Base-by-base conservation (phyloP, 2,888 invertebrate genomes). In the Diloba caeruleocephala region DNA sequence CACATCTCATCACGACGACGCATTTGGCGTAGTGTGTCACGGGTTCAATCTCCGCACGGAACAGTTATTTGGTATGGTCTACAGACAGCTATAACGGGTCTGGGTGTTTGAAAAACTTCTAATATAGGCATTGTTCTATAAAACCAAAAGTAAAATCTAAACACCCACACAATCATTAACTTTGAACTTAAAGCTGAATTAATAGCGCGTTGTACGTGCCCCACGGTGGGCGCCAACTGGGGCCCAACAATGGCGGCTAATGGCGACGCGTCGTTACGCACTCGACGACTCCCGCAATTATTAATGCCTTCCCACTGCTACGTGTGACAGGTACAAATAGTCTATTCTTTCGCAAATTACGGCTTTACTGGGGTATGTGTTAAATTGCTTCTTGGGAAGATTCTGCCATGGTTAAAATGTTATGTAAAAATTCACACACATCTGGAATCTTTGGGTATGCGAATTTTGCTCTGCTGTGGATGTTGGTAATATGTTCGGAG, bases 201-300 rank as follows among this genome's bases (percentile, higher is more conserved):
- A 65, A 56, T 48, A 43, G 46, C 37, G 60, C 25, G 63, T 63
- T 48, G 52, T 55, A 51, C 53, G 61, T 68, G 74, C 73, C 78
- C 82, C 84, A 78, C 76, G 84, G 74, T 78, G 88, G 86, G 88
- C 83, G 85, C 85, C 86, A 83, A 26, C 45, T n/a, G 29, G 38
- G 19, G 23, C 23, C 31, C 54, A 74, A 90, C 90, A 90, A 90
- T 88, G 75, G 55, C 69, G 50, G 66, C 87, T 90, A 90, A 90
- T 90, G 88, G 85, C 81, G 82, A 59, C 76, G 82, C 73, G 79
- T 86, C 81, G 83, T 88, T 85, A 84, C 73, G 76, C 82, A 71
- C 87, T 84, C 71, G 49, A 78, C 70, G 50, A 53, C 42, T 59
- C 44, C 64, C 62, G 67, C 60, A 44, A 55, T 65, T 66, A 60